These are phyloP conservation scores for Varanus komodoensis DNA, from an alignment of 2,113 vertebrate genomes.

Conservation along the genomic window DNA sequence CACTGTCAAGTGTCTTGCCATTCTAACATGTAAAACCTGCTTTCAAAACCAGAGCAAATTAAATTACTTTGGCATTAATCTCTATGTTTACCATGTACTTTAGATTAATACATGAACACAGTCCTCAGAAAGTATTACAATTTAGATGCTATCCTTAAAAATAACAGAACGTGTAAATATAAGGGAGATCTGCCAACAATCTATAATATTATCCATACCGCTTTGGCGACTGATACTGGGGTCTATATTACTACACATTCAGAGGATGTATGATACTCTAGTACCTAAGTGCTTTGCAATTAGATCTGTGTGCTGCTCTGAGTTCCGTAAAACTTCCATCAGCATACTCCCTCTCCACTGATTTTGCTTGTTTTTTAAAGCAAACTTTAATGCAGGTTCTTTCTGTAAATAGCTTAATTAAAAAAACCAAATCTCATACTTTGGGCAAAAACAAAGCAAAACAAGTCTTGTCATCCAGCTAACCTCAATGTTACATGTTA, in stretches of 20 bases:
- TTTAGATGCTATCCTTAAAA: neutral
- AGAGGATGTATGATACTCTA: neutral
- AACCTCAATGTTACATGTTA: neutral
- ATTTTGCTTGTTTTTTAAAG: conserved; percentile 10
- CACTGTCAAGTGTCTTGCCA: neutral
- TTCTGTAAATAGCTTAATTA: conserved; percentile 17
- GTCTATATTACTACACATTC: neutral
- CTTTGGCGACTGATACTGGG: neutral
- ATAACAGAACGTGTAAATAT: neutral
- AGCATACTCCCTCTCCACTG: neutral
- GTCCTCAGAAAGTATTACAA: neutral
- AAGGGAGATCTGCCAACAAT: neutral
- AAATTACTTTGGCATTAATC: conserved; percentile 1
- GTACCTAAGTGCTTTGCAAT: conserved; percentile 21
- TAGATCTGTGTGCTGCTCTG: neutral
- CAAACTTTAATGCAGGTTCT: neutral
- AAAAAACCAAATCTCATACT: conserved; percentile 19
- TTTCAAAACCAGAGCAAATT: neutral
- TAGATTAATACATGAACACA: neutral
- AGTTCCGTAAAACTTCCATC: conserved; percentile 7
- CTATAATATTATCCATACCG: neutral
- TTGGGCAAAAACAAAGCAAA: conserved; percentile 1
- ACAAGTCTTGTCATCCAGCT: neutral
- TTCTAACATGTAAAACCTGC: neutral
- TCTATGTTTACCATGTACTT: neutral